Conservation (phyloP, 1,140 invertebrate species). For the Batillaria attramentaria region DNA sequence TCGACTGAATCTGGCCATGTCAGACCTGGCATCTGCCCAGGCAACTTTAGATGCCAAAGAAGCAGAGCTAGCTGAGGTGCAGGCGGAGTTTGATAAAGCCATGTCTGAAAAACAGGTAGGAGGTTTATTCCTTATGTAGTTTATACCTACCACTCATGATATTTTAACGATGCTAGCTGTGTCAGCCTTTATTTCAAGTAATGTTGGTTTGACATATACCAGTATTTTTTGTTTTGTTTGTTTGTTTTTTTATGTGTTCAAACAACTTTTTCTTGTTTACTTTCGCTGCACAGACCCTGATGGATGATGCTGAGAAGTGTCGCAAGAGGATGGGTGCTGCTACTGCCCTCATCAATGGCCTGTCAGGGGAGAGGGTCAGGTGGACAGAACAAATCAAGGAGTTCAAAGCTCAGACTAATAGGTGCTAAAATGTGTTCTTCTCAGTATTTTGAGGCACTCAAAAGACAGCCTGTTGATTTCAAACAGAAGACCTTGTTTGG, state of each 20-base stretch:
- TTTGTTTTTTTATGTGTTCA: no score
- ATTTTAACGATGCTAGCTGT: no score
- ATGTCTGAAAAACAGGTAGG: slow-evolving; percentile 91
- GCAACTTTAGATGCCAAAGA: slow-evolving; percentile 90
- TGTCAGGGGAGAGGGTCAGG: slow-evolving; percentile 92
- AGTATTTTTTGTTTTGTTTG: no score
- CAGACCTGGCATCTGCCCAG: slow-evolving; percentile 88
- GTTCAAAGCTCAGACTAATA: slow-evolving; percentile 83
- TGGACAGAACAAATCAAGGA: slow-evolving; percentile 97
- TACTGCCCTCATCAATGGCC: slow-evolving; percentile 91
- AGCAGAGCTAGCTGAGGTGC: slow-evolving; percentile 86
- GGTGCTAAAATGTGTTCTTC: no score
- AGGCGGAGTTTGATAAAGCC: slow-evolving; percentile 92
- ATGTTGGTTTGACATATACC: no score
- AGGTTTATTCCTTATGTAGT: no score
- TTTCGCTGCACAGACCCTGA: slow-evolving; percentile 81
- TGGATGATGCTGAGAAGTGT: slow-evolving; percentile 91
- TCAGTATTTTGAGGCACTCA: no score
- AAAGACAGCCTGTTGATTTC: no score
- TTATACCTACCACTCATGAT: no score
- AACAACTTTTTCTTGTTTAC: no score
- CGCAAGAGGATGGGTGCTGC: slow-evolving; percentile 96
- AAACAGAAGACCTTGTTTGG: no score
- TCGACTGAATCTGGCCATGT: slow-evolving; percentile 88
- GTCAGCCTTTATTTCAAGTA: no score